Evolutionary conservation across 2,113 vertebrate species (phyloP).

Genomic region (Toxotes chatareus): DNA sequence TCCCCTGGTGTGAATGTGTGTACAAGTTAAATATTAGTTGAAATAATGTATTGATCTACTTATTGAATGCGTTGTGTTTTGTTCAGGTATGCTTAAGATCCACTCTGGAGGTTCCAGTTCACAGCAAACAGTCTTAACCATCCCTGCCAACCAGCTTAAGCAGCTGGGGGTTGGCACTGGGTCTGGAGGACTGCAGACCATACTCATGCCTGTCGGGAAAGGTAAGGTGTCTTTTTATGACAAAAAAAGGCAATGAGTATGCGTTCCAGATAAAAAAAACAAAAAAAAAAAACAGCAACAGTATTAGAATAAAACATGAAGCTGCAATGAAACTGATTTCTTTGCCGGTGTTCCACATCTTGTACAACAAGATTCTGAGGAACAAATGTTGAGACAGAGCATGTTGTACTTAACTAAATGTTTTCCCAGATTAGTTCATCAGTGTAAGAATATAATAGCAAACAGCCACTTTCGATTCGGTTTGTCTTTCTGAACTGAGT

Average conservation of each 20-base stretch:
- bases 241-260: background rate
- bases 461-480: background rate
- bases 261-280: background rate
- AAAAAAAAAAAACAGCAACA: background rate
- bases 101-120: slow-evolving; percentile 90
- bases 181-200: slow-evolving; percentile 90
- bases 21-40: background rate
- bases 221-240: slow-evolving; percentile 71
- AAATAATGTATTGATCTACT: background rate
- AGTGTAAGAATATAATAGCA: background rate
- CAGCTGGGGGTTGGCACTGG: slow-evolving; percentile 89
- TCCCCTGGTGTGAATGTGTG: background rate
- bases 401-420: background rate
- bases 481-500: background rate
- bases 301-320: slow-evolving; percentile 37
- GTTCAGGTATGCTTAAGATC: slow-evolving; percentile 93
- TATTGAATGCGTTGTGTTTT: slow-evolving; percentile 26
- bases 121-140: slow-evolving; percentile 93
- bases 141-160: slow-evolving; percentile 94
- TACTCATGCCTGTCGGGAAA: slow-evolving; percentile 96
- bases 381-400: slow-evolving; percentile 12
- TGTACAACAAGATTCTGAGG: background rate
- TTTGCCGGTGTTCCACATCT: background rate
- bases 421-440: background rate
- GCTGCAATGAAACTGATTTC: slow-evolving; percentile 5